These are phyloP conservation scores for Drosophila cognata DNA, from an alignment of 2,888 invertebrate species.

Conservation along the genomic window DNA sequence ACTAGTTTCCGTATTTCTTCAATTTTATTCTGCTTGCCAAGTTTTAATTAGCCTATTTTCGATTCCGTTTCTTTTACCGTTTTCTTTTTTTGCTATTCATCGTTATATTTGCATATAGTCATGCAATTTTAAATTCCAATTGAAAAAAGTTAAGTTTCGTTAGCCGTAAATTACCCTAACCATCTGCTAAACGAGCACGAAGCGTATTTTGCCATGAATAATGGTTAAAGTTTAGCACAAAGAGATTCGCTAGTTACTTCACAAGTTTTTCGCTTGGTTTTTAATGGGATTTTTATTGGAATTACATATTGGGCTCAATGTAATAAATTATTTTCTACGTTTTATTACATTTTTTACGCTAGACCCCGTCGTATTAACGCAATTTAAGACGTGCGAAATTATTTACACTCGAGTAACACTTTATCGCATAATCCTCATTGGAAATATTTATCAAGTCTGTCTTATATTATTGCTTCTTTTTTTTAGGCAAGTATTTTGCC, in stretches of 20 bases:
- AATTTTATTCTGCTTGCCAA: background rate
- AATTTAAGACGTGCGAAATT: conserved; percentile 64
- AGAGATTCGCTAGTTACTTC: conserved; percentile 47
- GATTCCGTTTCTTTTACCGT: background rate
- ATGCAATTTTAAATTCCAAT: conserved; percentile 10
- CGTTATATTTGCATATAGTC: conserved; percentile 19
- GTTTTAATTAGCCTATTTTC: background rate
- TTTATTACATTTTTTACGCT: conserved; percentile 2
- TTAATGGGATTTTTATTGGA: conserved; percentile 11
- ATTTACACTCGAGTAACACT: conserved; percentile 66
- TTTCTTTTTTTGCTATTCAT: conserved; percentile 6
- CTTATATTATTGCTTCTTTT: background rate
- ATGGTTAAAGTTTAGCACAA: conserved; percentile 64
- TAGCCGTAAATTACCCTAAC: conserved; percentile 27
- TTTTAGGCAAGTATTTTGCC: conserved; percentile 17
- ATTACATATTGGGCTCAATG: conserved; percentile 16
- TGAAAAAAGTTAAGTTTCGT: conserved; percentile 5
- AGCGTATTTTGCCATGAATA: conserved; percentile 53
- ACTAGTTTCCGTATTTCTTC: background rate
- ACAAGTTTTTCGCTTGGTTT: conserved; percentile 26
- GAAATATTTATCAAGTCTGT: conserved; percentile 51
- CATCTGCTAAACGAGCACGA: conserved; percentile 46
- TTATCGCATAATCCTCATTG: conserved; percentile 67
- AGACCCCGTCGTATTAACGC: conserved; percentile 1
- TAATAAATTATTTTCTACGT: conserved; percentile 31